These are phyloP conservation scores for Endotricha flammealis DNA, from an alignment of 2,888 invertebrate genomes.

Conservation along the genomic window DNA sequence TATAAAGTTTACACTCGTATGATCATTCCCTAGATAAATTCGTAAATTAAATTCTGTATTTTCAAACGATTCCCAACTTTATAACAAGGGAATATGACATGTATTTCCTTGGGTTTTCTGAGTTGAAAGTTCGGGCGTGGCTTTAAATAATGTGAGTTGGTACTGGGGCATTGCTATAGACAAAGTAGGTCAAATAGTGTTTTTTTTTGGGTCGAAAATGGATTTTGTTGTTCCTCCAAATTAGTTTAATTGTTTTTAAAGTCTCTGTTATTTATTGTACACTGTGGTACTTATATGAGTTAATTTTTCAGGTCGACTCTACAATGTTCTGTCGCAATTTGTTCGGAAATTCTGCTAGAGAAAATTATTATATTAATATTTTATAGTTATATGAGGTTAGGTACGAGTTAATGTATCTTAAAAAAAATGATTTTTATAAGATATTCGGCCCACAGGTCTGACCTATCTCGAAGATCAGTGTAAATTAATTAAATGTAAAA, in stretches of 20 bases:
- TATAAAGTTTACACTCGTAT: conserved; percentile 70
- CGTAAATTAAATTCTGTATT: conserved; percentile 63
- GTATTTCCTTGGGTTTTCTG: conserved; percentile 27
- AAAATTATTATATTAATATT: too few relatives aligned
- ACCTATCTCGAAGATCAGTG: too few relatives aligned
- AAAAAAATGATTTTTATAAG: too few relatives aligned
- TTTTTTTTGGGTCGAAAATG: conserved; percentile 54
- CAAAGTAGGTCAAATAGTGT: conserved; percentile 67
- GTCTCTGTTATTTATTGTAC: conserved; percentile 15
- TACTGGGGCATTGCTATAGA: conserved; percentile 49
- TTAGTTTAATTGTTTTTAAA: conserved; percentile 33
- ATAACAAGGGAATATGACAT: conserved; percentile 26
- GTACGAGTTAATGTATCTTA: too few relatives aligned
- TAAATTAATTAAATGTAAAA: too few relatives aligned
- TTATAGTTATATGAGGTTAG: too few relatives aligned
- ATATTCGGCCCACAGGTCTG: too few relatives aligned
- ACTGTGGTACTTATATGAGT: background rate
- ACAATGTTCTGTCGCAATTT: too few relatives aligned
- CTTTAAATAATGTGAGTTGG: conserved; percentile 62
- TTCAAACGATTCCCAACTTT: conserved; percentile 35
- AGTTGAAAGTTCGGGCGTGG: conserved; percentile 41
- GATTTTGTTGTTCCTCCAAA: conserved; percentile 53
- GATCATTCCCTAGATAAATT: conserved; percentile 72
- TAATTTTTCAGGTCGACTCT: background rate
- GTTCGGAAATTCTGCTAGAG: too few relatives aligned